These are phyloP conservation scores for Drosophila pallidifrons DNA, from an alignment of 1,140 invertebrate genomes.

Conservation along the genomic window DNA sequence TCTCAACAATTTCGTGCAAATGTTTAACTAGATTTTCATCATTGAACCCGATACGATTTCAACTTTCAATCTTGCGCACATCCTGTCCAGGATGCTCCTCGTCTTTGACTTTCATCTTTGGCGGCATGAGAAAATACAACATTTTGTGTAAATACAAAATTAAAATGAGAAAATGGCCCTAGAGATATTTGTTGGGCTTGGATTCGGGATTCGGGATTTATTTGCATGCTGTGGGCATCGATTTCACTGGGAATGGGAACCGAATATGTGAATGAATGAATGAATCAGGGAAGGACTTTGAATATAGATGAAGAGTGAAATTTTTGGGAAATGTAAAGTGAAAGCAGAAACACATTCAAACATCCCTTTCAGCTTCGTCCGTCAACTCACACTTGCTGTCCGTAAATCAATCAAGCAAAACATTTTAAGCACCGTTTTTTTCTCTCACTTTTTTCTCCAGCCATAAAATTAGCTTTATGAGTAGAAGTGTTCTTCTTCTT, in stretches of 20 bases:
- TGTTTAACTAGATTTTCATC: conserved; percentile 16
- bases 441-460: conserved; percentile 28
- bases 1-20: not conserved
- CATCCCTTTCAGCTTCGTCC: conserved; percentile 4
- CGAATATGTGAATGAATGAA: conserved; percentile 28
- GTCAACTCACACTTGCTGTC: conserved; percentile 17
- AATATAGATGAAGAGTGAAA: conserved; percentile 68
- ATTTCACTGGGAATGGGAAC: conserved; percentile 72
- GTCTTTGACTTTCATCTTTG: conserved; percentile 63
- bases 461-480: conserved; percentile 61
- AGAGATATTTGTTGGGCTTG: conserved; percentile 17
- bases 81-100: conserved; percentile 48
- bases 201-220: conserved; percentile 36
- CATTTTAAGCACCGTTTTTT: conserved; percentile 42
- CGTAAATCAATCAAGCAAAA: conserved; percentile 72
- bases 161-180: conserved; percentile 18
- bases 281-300: conserved; percentile 39
- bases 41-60: conserved; percentile 24
- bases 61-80: conserved; percentile 44
- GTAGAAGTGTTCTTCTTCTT: not conserved
- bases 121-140: conserved; percentile 71
- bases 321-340: conserved; percentile 38
- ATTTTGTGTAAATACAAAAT: conserved; percentile 64
- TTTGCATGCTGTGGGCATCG: conserved; percentile 70
- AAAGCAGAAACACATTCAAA: conserved; percentile 12